phyloP scores from a whole-genome alignment of 1,140 invertebrate genomes.

The Orius laevigatus region DNA sequence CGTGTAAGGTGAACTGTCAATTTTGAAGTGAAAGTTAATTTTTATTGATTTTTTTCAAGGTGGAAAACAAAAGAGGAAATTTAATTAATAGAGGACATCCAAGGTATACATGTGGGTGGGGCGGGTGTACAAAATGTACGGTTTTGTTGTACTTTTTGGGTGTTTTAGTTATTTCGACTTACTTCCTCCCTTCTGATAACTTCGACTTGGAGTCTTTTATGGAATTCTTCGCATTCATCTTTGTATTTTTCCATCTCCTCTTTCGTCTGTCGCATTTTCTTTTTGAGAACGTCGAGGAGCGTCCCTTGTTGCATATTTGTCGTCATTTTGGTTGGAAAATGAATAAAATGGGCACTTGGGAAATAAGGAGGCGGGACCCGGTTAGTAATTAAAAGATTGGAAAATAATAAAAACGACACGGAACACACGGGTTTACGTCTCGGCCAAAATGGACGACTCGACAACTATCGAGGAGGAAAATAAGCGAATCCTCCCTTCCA shows the following conservation, averaged over 20 bases:
- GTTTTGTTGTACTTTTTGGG: conserved; percentile 1
- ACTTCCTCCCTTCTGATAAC: conserved; percentile 87
- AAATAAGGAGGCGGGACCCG: too few relatives aligned
- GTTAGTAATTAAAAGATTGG: too few relatives aligned
- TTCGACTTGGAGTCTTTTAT: conserved; percentile 78
- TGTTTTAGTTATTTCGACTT: conserved; percentile 36
- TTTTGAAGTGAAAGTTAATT: too few relatives aligned
- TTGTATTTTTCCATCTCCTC: conserved; percentile 95
- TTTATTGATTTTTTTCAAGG: too few relatives aligned
- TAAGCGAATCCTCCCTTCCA: not conserved
- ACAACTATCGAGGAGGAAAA: conserved; percentile 1
- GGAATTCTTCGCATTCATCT: conserved; percentile 85
- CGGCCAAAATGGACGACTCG: conserved; percentile 4
- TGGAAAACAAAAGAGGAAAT: conserved; percentile 2
- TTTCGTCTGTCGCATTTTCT: conserved; percentile 97
- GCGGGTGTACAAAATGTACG: not conserved
- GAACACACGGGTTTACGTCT: not conserved
- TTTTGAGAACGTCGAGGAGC: conserved; percentile 89
- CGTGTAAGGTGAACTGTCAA: too few relatives aligned
- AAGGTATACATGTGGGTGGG: not conserved
- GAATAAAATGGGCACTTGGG: too few relatives aligned
- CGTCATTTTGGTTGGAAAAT: conserved; percentile 50
- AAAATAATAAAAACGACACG: too few relatives aligned
- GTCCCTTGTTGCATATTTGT: conserved; percentile 71
- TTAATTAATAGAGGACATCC: not conserved